Evolutionary conservation across 2,113 vertebrate species (phyloP).

Genomic region (Chaenocephalus aceratus): DNA sequence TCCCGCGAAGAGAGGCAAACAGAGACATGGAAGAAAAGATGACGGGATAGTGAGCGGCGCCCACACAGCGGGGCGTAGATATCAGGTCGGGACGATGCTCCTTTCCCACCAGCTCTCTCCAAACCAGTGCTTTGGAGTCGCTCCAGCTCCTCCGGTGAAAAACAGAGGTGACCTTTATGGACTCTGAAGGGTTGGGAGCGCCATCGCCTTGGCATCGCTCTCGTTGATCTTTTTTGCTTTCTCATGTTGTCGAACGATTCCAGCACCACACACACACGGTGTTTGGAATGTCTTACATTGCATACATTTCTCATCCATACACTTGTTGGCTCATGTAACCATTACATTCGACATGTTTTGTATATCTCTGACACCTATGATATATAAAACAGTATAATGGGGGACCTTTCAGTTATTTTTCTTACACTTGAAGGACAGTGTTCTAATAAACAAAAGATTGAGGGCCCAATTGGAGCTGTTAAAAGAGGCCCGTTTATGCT

Average conservation of each 20-base stretch:
- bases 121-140: constrained; percentile 61
- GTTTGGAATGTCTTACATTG: constrained; percentile 13
- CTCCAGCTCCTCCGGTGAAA: constrained; percentile 64
- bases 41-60: constrained; percentile 38
- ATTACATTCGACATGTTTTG: no score
- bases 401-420: no score
- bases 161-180: constrained; percentile 74
- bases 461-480: no score
- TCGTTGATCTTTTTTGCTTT: constrained; percentile 59
- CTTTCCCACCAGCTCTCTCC: constrained; percentile 44
- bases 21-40: constrained; percentile 20
- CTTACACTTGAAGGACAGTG: no score
- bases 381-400: no score
- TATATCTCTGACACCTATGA: no score
- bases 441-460: no score
- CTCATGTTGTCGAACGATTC: constrained; percentile 36
- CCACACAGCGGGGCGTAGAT: constrained; percentile 39
- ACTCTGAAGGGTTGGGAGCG: constrained; percentile 66
- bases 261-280: constrained; percentile 6
- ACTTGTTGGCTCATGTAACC: no score
- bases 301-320: constrained; percentile 31
- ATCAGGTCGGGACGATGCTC: constrained; percentile 49
- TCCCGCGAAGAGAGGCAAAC: constrained; percentile 26
- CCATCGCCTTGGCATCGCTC: constrained; percentile 53
- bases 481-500: no score